Conservation (phyloP, 2,113 vertebrate species). For the Uria lomvia region DNA sequence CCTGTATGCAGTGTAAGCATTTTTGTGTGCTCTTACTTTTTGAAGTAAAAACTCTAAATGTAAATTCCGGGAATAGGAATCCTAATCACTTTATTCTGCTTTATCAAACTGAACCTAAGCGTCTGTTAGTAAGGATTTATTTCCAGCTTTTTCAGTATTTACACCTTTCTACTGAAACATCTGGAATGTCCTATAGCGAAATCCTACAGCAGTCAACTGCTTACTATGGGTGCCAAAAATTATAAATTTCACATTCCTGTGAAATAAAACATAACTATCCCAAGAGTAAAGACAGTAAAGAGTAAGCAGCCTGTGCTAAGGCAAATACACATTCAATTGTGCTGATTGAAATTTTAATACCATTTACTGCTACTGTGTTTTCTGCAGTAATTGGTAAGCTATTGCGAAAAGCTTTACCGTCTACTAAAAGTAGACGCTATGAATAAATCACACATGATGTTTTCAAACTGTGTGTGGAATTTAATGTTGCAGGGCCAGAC, state of each 20-base stretch:
- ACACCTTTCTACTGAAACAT: neutral
- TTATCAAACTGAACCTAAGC: neutral
- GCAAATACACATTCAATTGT: neutral
- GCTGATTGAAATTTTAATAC: neutral
- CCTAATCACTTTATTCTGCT: neutral
- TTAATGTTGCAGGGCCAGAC: neutral
- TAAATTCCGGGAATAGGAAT: neutral
- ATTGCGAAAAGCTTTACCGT: neutral
- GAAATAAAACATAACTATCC: neutral
- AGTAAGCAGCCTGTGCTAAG: neutral
- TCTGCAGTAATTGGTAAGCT: neutral
- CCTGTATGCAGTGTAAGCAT: neutral
- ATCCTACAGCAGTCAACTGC: neutral
- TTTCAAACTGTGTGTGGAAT: neutral
- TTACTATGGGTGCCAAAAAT: neutral
- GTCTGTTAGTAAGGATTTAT: neutral
- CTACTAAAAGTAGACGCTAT: neutral
- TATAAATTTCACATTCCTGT: neutral
- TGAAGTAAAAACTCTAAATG: neutral
- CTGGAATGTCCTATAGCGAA: neutral
- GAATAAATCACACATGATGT: neutral
- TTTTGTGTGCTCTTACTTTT: neutral
- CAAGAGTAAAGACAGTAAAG: neutral
- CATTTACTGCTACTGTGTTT: neutral
- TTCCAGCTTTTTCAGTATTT: neutral